Evolutionary conservation across 1,140 invertebrate genomes (phyloP).

Genomic region (Magallana ariakensis): DNA sequence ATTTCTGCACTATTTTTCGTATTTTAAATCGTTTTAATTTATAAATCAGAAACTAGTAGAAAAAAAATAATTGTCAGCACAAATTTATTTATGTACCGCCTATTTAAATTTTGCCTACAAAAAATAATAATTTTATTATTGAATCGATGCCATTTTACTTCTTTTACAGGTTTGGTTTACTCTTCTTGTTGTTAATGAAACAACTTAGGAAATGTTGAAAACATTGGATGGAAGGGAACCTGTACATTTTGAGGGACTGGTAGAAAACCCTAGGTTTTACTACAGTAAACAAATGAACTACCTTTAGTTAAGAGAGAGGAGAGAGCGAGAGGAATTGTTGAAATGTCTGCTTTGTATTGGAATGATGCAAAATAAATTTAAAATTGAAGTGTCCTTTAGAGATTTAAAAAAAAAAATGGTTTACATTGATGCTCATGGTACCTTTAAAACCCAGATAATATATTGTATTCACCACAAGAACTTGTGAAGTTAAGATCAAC

Average conservation of each 20-base stretch:
- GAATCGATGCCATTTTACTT: background rate
- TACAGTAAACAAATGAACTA: background rate
- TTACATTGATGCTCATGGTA: no score
- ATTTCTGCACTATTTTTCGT: no score
- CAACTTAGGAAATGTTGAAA: background rate
- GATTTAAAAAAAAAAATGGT: no score
- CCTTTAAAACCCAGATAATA: no score
- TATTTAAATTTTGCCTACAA: no score
- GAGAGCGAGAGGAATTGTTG: background rate
- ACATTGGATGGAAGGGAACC: background rate
- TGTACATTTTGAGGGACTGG: background rate
- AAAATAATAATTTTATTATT: no score
- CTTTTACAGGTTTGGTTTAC: background rate
- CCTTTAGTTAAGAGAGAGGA: background rate
- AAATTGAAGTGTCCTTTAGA: background rate
- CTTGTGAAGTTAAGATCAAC: no score
- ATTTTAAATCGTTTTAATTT: no score
- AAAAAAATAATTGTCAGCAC: no score
- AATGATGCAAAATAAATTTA: background rate
- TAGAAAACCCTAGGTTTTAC: background rate
- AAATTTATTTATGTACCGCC: no score
- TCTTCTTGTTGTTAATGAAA: background rate
- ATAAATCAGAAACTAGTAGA: no score
- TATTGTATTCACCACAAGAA: no score
- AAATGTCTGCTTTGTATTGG: background rate